phyloP scores from a whole-genome alignment of 2,888 invertebrate species.

The Allolobophora icterica region DNA sequence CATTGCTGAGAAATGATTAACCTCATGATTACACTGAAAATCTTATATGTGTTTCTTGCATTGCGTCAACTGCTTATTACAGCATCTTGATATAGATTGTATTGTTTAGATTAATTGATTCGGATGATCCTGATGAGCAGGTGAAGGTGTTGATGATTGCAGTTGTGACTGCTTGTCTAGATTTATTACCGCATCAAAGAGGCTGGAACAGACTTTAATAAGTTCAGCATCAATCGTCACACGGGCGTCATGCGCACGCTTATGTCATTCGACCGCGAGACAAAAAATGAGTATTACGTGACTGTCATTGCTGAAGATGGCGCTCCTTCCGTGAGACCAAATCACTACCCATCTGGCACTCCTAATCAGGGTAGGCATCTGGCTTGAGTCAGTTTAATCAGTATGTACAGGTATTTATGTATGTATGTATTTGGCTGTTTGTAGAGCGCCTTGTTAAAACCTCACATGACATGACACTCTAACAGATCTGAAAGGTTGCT shows the following conservation, averaged over 20 bases:
- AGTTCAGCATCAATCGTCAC: constrained; percentile 90
- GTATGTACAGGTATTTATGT: too few species aligned
- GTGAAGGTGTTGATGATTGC: constrained; percentile 46
- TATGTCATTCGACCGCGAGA: constrained; percentile 92
- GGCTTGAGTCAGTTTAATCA: neutral
- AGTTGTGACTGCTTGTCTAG: constrained; percentile 56
- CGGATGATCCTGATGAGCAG: constrained; percentile 13
- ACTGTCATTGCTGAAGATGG: constrained; percentile 96
- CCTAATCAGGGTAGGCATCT: constrained; percentile 82
- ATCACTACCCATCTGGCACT: constrained; percentile 79
- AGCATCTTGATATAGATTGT: neutral
- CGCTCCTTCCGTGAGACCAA: constrained; percentile 89
- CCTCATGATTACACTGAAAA: neutral
- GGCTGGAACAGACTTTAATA: constrained; percentile 41
- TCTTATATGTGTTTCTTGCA: neutral
- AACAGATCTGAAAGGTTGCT: too few species aligned
- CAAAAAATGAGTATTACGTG: constrained; percentile 93
- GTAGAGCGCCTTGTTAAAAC: too few species aligned
- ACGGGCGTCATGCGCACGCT: constrained; percentile 93
- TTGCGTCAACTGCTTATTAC: neutral
- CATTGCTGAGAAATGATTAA: neutral
- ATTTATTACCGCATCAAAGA: constrained; percentile 48
- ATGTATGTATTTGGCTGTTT: too few species aligned
- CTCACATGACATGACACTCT: too few species aligned
- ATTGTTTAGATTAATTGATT: neutral